Base-by-base conservation (phyloP, 2,797 vertebrate genomes). In the Phoebastria nigripes region DNA sequence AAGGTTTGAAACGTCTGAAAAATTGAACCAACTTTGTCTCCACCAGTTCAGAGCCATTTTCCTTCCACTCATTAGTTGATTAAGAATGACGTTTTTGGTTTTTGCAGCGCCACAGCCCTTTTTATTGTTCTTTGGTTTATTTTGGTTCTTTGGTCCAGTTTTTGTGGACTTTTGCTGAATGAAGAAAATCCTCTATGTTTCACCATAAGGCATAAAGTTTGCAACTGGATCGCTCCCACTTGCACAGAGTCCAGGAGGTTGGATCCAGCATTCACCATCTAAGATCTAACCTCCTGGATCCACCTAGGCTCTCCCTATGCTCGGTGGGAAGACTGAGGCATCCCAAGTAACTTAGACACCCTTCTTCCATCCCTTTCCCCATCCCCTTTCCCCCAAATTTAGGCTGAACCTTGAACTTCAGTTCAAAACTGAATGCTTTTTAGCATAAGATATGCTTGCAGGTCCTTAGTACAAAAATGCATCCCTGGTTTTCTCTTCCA, bases 271-370 rank as follows among this genome's bases (percentile, higher is more conserved):
- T 16, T 12, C 21, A 25, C 24, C 73, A 61, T 4, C 44, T 15
- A 6, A 82, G 26, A 51, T 41, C 37, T 61, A 81, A 7, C 12
- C n/a, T 70, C 15, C 21, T 49, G 13, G 41, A 49, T 41, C 20
- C 2, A 1, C 18, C 11, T 29, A 28, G 39, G 25, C 3, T 5
- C 28, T 66, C 39, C 35, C 4, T 11, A 0, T 11, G 51, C 5
- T 84, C 6, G 0, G 2, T 26, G 25, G 35, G 47, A 82, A 62
- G 29, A 49, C 33, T 4, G 11, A 74, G 41, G 6, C 26, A 61
- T 46, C 9, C 22, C 54, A 86, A 33, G 15, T 28, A 49, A 42
- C 21, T 42, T 9, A 72, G 11, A 47, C 9, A 66, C 6, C 8
- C 9, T 46, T 77, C 26, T 58, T 7, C n/a, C 47, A n/a, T 21